phyloP scores from a whole-genome alignment of 2,797 vertebrate genomes.

The Onychomys arenicola region DNA sequence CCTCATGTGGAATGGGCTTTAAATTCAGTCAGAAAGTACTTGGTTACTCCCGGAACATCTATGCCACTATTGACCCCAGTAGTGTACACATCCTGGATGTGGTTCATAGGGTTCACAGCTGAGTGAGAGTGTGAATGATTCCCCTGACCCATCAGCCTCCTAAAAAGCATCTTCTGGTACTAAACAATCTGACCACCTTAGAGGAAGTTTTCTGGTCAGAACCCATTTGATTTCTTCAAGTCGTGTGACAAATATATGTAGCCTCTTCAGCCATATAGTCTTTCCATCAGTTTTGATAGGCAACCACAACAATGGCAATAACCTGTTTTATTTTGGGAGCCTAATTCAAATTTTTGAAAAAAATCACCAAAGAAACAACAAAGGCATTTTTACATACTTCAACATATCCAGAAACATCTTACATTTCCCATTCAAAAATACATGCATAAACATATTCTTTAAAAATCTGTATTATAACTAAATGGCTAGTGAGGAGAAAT shows the following conservation, averaged over 20 bases:
- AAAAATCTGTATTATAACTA: constrained; percentile 14
- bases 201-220: not conserved
- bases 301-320: not conserved
- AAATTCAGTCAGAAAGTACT: not conserved
- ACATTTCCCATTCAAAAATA: constrained; percentile 23
- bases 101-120: not conserved
- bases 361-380: not conserved
- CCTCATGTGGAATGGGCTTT: too few relatives aligned
- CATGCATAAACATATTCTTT: not conserved
- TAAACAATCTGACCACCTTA: not conserved
- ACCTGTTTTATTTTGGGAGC: too few relatives aligned
- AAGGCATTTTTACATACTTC: not conserved
- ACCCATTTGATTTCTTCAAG: not conserved
- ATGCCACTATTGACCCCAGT: not conserved
- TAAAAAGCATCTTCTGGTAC: not conserved
- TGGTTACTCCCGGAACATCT: not conserved
- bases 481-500: constrained; percentile 45
- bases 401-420: not conserved
- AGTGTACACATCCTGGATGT: not conserved
- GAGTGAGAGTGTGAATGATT: not conserved
- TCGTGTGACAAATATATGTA: not conserved
- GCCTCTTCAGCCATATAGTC: not conserved
- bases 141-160: fast-evolving
- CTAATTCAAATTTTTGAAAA: not conserved
- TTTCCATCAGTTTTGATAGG: not conserved